Base-by-base conservation (phyloP, 2,113 vertebrate species). In the Cheilinus undulatus region DNA sequence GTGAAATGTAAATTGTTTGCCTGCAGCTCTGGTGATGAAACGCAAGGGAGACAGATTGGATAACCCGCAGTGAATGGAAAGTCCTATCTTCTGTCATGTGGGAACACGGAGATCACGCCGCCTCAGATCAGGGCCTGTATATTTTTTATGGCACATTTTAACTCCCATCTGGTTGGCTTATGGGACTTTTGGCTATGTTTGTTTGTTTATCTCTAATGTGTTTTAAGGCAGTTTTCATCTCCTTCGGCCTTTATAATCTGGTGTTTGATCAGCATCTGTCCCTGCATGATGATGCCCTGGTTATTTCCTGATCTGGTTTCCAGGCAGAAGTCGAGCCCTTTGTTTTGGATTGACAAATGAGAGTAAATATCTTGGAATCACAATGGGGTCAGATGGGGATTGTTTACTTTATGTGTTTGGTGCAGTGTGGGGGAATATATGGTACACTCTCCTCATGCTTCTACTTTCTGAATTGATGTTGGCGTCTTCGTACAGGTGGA, bases 121-220 rank as follows among this genome's bases (percentile, higher is more conserved):
- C 43, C 66, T 77, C n/a, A 46, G 14, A 60, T 80, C 3, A 1
- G 43, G 58, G 40, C 73, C 34, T 61, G 49, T 45, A 20, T 67
- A 24, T 65, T 54, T 74, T 90, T 82, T 86, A 84, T 86, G 69
- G 76, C 65, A 66, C 69, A 42, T 61, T 86, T 91, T 76, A 75
- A 75, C 71, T 58, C 64, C 65, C 87, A 92, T 92, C 91, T 92
- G 91, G 70, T 64, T 70, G 58, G 74, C 90, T 91, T 73, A 81
- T 91, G 76, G 84, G 74, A 61, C 68, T 58, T 64, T 53, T 28
- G 73, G 67, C 43, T 68, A 77, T 84, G 84, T 89, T 88, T 87
- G 86, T 89, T 91, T 90, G 73, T 90, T 89, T 90, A 84, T 79
- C 59, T 81, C 68, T 86, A 83, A 91, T 89, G 78, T 71, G 61